Evolutionary conservation across 2,113 vertebrate genomes (phyloP).

Genomic region (Oxygymnocypris stewartii): DNA sequence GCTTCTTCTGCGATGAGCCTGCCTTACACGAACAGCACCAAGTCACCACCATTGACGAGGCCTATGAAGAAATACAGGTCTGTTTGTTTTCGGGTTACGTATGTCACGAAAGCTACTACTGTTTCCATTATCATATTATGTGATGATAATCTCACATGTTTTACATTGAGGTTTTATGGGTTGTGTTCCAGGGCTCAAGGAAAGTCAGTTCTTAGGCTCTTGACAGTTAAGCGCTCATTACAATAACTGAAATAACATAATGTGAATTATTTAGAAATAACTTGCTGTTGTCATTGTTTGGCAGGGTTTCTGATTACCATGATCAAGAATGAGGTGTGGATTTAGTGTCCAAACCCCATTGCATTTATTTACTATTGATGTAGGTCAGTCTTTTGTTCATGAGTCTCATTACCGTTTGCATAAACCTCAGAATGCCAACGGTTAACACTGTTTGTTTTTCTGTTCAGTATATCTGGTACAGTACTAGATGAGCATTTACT

Average conservation of each 20-base stretch:
- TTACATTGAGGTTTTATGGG: not conserved
- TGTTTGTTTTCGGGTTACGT: constrained; percentile 19
- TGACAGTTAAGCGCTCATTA: no score
- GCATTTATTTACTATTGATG: not conserved
- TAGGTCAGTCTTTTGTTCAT: not conserved
- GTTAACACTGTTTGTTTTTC: not conserved
- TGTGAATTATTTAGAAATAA: no score
- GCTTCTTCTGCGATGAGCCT: constrained; percentile 97
- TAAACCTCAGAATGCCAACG: not conserved
- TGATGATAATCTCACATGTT: not conserved
- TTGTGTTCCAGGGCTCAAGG: not conserved
- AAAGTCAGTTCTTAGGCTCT: not conserved
- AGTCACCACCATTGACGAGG: constrained; percentile 93
- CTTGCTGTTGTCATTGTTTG: not conserved
- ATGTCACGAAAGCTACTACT: not conserved
- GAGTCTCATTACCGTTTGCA: not conserved
- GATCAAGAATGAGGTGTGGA: not conserved
- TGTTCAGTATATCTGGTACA: not conserved
- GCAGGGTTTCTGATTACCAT: not conserved
- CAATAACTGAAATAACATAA: not conserved
- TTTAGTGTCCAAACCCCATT: not conserved
- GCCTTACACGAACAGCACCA: constrained; percentile 95
- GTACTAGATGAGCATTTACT: not conserved
- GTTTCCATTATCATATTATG: not conserved
- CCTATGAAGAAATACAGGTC: constrained; percentile 96